Conservation (phyloP, 2,888 invertebrate genomes). For the Callyntrura guangdongensis region DNA sequence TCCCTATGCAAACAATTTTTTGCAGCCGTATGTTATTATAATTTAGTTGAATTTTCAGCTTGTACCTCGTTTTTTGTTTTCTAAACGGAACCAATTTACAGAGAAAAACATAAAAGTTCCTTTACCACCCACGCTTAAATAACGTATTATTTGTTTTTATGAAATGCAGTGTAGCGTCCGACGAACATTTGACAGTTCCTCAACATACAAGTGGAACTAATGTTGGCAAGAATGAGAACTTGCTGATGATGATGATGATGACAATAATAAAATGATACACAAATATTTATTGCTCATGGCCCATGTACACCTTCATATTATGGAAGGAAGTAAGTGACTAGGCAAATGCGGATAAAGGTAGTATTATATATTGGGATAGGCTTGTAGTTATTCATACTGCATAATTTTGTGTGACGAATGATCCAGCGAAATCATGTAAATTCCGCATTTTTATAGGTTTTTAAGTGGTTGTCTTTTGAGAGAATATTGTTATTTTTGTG, state of each 20-base stretch:
- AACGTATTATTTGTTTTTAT: neutral
- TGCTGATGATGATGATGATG: neutral
- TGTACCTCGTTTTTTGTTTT: neutral
- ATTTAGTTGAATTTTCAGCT: neutral
- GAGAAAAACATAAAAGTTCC: too few species aligned
- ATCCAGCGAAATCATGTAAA: neutral
- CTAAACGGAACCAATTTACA: neutral
- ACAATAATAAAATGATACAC: neutral
- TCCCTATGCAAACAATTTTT: neutral
- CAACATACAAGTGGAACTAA: slow-evolving; percentile 2
- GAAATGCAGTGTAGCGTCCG: too few species aligned
- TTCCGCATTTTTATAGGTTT: neutral
- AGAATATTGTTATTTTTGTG: neutral
- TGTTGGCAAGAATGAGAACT: neutral
- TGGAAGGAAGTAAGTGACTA: slow-evolving; percentile 23
- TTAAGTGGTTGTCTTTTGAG: neutral
- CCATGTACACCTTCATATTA: neutral
- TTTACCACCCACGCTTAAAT: neutral
- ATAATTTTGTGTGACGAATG: neutral
- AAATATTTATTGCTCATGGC: slow-evolving; percentile 33
- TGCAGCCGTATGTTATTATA: neutral
- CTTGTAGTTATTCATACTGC: neutral
- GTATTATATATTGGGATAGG: too few species aligned
- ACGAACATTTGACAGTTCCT: slow-evolving; percentile 33
- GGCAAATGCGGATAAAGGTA: slow-evolving; percentile 30